Evolutionary conservation across 2,888 invertebrate genomes (phyloP), one percentile per base, ranked within the genome.

Genomic region (Drosophila meridionalis): DNA sequence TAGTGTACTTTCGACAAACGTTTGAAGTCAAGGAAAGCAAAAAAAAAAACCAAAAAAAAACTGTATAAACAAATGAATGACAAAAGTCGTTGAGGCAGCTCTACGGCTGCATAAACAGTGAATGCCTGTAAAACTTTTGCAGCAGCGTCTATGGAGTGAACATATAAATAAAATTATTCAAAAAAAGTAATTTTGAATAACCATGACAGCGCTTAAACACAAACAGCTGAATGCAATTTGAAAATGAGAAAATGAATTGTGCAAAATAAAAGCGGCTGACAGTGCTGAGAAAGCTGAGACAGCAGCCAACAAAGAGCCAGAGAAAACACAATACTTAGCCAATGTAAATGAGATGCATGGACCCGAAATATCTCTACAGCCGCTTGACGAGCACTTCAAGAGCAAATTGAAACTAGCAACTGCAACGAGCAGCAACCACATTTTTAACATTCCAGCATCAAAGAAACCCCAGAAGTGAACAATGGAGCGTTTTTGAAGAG

Each of bases 211-310:
- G 80, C 56, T 84, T 73, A 70, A 80, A 76, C 72, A 80, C 76
- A 78, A 87, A 80, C 80, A 89, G 73, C 70, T 85, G 80, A 87
- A 82, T 85, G 88, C 83, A 87, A 83, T 84, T 89, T 89, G 67
- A 68, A 69, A 81, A 72, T 74, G 67, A 56, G 69, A 65, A 69
- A 79, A 64, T 69, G 73, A 82, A 82, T 78, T 86, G 81, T 78
- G 71, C 47, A 74, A 75, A 75, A 73, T 78, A 72, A 74, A 73
- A 60, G 69, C 68, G 63, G 26, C 50, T 68, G 70, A 68, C 86
- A 61, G 70, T 61, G 66, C 67, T 48, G 47, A 78, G 57, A 57
- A 48, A 48, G 43, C 69, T 32, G 45, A 58, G 55, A 66, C 52
- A 40, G 56, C 40, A 57, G 60, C 70, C 36, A 74, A 65, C 52